Conservation (phyloP, 2,888 invertebrate genomes). For the Papilio elwesi region DNA sequence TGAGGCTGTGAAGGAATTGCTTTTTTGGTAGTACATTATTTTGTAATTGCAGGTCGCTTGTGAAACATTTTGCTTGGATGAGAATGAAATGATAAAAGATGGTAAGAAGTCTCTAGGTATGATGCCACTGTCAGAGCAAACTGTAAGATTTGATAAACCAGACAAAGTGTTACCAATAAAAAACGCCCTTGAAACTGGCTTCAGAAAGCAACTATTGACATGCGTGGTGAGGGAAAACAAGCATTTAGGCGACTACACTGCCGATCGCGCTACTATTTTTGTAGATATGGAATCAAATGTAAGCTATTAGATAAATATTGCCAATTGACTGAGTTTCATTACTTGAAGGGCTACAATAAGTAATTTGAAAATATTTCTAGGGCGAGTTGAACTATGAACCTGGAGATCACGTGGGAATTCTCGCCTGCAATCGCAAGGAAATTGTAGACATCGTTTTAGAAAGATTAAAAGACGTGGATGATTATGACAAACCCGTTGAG, state of each 20-base stretch:
- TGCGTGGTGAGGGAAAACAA: constrained; percentile 83
- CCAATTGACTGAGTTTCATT: background rate
- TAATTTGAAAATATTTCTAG: constrained; percentile 54
- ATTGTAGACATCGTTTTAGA: constrained; percentile 91
- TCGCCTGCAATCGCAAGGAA: constrained; percentile 90
- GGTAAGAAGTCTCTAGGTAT: constrained; percentile 90
- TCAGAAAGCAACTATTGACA: constrained; percentile 73
- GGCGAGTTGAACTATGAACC: constrained; percentile 89
- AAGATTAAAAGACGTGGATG: constrained; percentile 87
- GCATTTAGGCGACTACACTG: constrained; percentile 84
- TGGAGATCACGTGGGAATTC: constrained; percentile 97
- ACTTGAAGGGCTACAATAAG: background rate
- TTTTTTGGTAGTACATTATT: background rate
- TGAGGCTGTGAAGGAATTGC: too few relatives aligned
- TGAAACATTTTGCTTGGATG: constrained; percentile 96
- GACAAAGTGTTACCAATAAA: constrained; percentile 59
- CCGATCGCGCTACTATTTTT: constrained; percentile 84
- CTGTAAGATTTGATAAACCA: constrained; percentile 87
- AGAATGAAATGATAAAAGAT: constrained; percentile 92
- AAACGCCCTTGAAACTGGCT: constrained; percentile 63
- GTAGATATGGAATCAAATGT: constrained; percentile 82
- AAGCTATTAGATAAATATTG: constrained; percentile 45
- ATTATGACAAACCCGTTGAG: constrained; percentile 88
- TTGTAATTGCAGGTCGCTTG: constrained; percentile 88
- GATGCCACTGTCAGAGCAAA: constrained; percentile 89